Percentiles rank a stretch among this genome's conserved stretches.
Evolutionary conservation across 1,140 invertebrate genomes (phyloP).

Genomic region (Drosophila pseudoobscura): DNA sequence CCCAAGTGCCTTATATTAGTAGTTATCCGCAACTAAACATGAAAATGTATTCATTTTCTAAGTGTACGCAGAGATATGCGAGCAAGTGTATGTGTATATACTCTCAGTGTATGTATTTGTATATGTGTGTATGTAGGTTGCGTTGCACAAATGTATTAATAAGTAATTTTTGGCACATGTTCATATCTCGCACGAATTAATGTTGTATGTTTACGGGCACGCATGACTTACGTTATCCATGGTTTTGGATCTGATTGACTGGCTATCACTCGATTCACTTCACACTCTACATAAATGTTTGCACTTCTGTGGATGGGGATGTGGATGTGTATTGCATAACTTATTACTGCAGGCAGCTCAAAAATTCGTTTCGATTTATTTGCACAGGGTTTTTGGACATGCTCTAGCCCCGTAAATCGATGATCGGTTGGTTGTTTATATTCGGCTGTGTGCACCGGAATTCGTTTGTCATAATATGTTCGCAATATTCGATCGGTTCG

Average conservation of each 20-base stretch:
- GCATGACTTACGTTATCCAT: constrained; percentile 55
- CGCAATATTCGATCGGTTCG: constrained; percentile 20
- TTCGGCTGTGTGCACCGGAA: constrained; percentile 8
- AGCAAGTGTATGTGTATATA: constrained; percentile 11
- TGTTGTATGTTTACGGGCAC: constrained; percentile 14
- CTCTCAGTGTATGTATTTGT: background rate
- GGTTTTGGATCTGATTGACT: constrained; percentile 15
- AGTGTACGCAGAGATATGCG: too few species aligned
- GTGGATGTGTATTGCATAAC: constrained; percentile 44
- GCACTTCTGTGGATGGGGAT: constrained; percentile 2
- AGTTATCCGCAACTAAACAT: too few species aligned
- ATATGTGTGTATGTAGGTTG: constrained; percentile 4
- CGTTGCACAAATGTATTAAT: constrained; percentile 47
- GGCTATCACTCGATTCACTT: constrained; percentile 43
- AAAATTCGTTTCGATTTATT: constrained; percentile 21
- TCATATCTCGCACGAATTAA: constrained; percentile 12
- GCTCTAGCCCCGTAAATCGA: constrained; percentile 5
- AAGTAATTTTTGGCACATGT: constrained; percentile 45
- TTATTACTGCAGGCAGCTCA: constrained; percentile 43
- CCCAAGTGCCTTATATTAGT: too few species aligned
- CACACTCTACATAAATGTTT: constrained; percentile 24
- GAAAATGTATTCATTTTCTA: too few species aligned
- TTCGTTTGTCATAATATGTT: constrained; percentile 39
- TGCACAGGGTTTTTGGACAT: constrained; percentile 17
- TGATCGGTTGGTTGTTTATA: background rate